Evolutionary conservation across 2,797 vertebrate species (phyloP).

Genomic region (Bothrops alternatus): DNA sequence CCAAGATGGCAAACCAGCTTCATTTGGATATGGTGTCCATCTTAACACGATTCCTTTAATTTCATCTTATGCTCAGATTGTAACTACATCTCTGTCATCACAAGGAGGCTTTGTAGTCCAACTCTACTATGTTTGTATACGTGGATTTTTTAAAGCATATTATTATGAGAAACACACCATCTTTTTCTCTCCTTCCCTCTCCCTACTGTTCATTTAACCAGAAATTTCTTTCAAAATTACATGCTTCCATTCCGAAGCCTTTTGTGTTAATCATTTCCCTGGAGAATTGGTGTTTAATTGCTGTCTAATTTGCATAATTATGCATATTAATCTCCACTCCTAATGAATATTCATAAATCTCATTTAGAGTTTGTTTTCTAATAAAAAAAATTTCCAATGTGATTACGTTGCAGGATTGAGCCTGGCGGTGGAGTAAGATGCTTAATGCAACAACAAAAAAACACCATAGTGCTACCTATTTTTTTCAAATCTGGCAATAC

Average conservation of each 20-base stretch:
- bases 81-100: not conserved
- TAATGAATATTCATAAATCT: constrained; percentile 92
- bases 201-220: constrained; percentile 61
- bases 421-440: constrained; percentile 46
- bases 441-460: constrained; percentile 59
- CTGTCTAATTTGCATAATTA: constrained; percentile 95
- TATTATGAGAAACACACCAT: constrained; percentile 57
- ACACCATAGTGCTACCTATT: constrained; percentile 57
- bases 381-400: constrained; percentile 80
- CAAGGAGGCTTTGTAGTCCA: not conserved
- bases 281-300: constrained; percentile 85
- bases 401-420: constrained; percentile 57
- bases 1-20: not conserved
- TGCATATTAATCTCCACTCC: constrained; percentile 90
- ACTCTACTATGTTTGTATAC: not conserved
- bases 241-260: constrained; percentile 66
- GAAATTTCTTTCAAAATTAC: constrained; percentile 67
- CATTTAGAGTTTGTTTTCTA: constrained; percentile 90
- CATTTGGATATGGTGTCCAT: not conserved
- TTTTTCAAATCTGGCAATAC: constrained; percentile 62
- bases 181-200: constrained; percentile 45
- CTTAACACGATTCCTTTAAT: not conserved
- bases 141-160: constrained; percentile 32
- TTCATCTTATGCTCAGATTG: not conserved
- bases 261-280: constrained; percentile 68